These are phyloP conservation scores for Trachelus troglodyta DNA, from an alignment of 2,888 invertebrate species.

Conservation along the genomic window DNA sequence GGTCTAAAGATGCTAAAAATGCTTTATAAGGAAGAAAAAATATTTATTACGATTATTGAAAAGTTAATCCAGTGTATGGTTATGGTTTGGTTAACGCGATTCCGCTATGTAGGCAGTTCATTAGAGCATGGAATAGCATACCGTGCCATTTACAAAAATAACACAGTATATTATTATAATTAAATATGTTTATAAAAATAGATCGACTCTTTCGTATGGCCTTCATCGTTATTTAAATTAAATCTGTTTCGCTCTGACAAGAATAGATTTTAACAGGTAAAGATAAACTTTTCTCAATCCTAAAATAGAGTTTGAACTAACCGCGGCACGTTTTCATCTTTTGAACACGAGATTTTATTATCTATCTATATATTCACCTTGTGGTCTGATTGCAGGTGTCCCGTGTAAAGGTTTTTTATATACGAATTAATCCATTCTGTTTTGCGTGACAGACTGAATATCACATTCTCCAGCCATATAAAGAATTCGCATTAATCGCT, in stretches of 20 bases:
- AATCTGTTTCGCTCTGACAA: not conserved
- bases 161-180: not conserved
- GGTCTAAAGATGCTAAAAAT: not conserved
- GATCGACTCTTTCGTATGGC: not conserved
- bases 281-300: not conserved
- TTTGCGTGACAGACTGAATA: not conserved
- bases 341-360: not conserved
- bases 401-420: not conserved
- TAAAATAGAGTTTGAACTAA: not conserved
- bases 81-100: not conserved
- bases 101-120: not conserved
- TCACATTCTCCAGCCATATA: not conserved
- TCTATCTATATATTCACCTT: not conserved
- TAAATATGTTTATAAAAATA: not conserved
- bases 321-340: not conserved
- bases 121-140: not conserved
- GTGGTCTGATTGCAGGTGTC: not conserved
- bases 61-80: not conserved
- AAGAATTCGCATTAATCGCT: not conserved
- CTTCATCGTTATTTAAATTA: not conserved
- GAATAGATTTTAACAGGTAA: not conserved
- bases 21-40: not conserved
- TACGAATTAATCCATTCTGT: not conserved
- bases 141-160: not conserved
- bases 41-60: not conserved